Base-by-base conservation (phyloP, 2,797 vertebrate genomes). In the Chelon labrosus region DNA sequence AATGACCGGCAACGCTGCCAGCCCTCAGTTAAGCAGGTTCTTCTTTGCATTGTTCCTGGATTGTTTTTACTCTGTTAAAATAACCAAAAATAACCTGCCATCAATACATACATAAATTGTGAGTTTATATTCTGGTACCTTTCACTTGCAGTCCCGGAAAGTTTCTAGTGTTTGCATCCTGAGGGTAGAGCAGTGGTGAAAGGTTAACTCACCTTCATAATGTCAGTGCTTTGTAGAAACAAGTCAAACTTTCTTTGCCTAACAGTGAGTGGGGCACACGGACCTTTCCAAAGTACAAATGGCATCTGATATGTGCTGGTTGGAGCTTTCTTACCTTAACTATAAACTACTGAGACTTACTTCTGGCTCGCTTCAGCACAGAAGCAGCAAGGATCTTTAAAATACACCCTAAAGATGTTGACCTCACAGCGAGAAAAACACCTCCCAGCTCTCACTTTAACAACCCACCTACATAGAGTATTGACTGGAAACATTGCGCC, bases 141-240 rank as follows among this genome's bases (percentile, higher is more conserved):
- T 57, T 77, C 25, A 31, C 54, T 73, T 44, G 14, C 10, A n/a
- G 19, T 55, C 19, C 14, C 16, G 51, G 10, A 55, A 76, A 59
- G 39, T 67, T 62, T 44, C n/a, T 31, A 1, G 9, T 5, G 20
- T 22, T 53, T 13, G 5, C 13, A 62, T 60, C 80, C 71, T 47
- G 22, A 17, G 0, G 67, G 74, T 37, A 59, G 41, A 82, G 22
- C 70, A 57, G 78, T 65, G 57, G 66, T 61, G 9, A 62, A 72
- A 82, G 72, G 79, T 86, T 62, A 67, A 16, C 61, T 82, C 55
- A 79, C 56, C 62, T 77, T 61, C 55, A 61, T 50, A 54, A 80
- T 57, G 55, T 70, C 42, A 38, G 4, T 10, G 1, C 22, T 70
- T 70, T 67, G 46, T 52, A 37, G 3, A 57, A 72, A 51, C 20